These are phyloP conservation scores for Sminthurides bifidus DNA, from an alignment of 1,140 invertebrate species.

Conservation along the genomic window DNA sequence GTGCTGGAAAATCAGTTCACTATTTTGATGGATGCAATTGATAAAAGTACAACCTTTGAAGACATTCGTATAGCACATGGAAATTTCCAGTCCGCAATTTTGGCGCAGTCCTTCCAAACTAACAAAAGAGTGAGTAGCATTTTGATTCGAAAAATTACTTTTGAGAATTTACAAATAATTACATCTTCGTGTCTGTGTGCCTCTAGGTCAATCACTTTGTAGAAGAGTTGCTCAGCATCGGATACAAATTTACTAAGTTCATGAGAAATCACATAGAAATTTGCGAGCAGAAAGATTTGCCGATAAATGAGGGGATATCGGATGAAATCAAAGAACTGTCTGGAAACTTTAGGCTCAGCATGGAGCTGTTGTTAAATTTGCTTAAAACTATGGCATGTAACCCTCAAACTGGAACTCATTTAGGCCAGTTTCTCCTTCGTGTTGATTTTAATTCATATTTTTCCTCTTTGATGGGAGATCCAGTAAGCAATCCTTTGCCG, in stretches of 20 bases:
- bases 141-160: background rate
- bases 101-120: slow-evolving; percentile 26
- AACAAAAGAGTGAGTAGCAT: slow-evolving; percentile 9
- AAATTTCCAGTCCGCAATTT: slow-evolving; percentile 24
- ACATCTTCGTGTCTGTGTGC: background rate
- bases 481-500: no score
- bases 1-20: slow-evolving; percentile 27
- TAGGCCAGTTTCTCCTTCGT: slow-evolving; percentile 28
- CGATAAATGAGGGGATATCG: slow-evolving; percentile 26
- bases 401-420: slow-evolving; percentile 18
- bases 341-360: slow-evolving; percentile 14
- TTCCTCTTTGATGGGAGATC: slow-evolving; percentile 6
- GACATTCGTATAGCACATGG: slow-evolving; percentile 26
- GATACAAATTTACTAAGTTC: slow-evolving; percentile 15
- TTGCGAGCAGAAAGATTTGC: slow-evolving; percentile 15
- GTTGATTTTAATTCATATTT: slow-evolving; percentile 31
- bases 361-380: slow-evolving; percentile 24
- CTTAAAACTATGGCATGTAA: slow-evolving; percentile 17
- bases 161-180: background rate
- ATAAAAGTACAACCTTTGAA: slow-evolving; percentile 31
- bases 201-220: slow-evolving; percentile 20
- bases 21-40: slow-evolving; percentile 13
- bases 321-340: slow-evolving; percentile 16
- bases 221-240: slow-evolving; percentile 22
- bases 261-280: slow-evolving; percentile 15